Conservation (phyloP, 2,113 vertebrate species). For the Vanacampus margaritifer region DNA sequence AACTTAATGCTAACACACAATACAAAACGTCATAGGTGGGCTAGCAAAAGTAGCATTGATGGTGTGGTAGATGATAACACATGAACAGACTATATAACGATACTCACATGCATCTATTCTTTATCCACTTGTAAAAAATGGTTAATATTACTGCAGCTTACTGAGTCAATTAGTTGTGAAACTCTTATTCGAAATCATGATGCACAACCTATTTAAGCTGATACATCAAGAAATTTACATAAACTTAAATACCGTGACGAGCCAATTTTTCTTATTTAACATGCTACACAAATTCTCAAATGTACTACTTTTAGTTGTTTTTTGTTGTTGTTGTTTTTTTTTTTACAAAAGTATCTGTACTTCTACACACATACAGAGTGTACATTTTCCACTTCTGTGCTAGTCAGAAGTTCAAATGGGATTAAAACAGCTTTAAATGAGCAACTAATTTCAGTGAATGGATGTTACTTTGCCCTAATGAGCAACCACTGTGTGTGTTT, state of each 20-base stretch:
- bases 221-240: too few species aligned
- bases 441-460: not conserved
- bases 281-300: too few species aligned
- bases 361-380: not conserved
- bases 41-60: not conserved
- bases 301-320: too few species aligned
- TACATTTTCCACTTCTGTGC: not conserved
- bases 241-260: not conserved
- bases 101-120: not conserved
- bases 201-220: too few species aligned
- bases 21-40: not conserved
- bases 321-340: too few species aligned
- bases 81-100: too few species aligned
- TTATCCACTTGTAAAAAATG: not conserved
- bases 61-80: too few species aligned
- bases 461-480: not conserved
- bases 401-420: not conserved
- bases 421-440: not conserved
- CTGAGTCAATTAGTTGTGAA: too few species aligned
- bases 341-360: too few species aligned
- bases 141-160: too few species aligned
- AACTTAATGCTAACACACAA: not conserved
- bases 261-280: not conserved
- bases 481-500: constrained; percentile 5
- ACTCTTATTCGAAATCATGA: too few species aligned